Evolutionary conservation across 1,140 invertebrate species (phyloP).

Genomic region (Cheumatopsyche charites): DNA sequence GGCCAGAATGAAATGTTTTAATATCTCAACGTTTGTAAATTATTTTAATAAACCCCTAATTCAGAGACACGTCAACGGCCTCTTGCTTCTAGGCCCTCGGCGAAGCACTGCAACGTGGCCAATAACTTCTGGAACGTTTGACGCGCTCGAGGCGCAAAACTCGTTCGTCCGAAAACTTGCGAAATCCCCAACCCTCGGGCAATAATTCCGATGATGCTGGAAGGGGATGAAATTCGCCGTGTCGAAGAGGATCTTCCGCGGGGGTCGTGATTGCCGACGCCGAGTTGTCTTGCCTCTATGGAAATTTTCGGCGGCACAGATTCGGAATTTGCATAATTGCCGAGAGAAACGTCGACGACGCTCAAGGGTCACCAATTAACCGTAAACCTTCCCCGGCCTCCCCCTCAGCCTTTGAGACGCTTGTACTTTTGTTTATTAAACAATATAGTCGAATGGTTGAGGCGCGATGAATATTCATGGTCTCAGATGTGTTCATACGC

Average conservation of each 20-base stretch:
- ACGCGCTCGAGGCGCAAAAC: no score
- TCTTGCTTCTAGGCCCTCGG: no score
- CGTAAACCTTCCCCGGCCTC: constrained; percentile 6
- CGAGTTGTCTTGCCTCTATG: neutral
- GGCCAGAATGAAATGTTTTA: no score
- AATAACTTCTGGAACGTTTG: no score
- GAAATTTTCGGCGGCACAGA: constrained; percentile 21
- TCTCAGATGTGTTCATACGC: neutral
- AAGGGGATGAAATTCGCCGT: neutral
- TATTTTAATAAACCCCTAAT: no score
- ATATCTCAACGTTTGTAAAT: no score
- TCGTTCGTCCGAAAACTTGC: no score
- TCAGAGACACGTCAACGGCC: no score
- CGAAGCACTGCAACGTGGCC: no score
- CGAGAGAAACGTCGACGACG: neutral
- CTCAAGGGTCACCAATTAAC: constrained; percentile 33
- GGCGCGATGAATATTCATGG: constrained; percentile 20
- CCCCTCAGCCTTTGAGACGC: neutral
- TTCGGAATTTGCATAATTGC: constrained; percentile 33
- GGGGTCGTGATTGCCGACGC: constrained; percentile 19
- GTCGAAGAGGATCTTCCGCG: neutral
- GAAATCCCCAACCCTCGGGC: no score
- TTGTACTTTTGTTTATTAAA: constrained; percentile 34
- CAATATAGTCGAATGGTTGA: constrained; percentile 10
- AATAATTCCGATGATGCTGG: no score